Base-by-base conservation (phyloP, 2,113 vertebrate species). In the Aptenodytes patagonicus region DNA sequence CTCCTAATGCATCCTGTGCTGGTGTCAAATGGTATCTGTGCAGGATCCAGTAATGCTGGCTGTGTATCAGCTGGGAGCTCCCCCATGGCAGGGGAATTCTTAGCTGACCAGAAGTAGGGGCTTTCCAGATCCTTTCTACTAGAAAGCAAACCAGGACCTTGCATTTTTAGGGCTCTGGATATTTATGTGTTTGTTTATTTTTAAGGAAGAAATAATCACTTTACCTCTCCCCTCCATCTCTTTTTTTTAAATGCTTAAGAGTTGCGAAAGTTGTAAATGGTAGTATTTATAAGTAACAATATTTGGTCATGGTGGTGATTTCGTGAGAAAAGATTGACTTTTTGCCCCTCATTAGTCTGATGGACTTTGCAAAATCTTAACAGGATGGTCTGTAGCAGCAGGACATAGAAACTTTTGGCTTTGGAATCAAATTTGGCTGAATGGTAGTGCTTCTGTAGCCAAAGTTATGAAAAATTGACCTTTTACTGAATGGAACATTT, bases 381-480 rank as follows among this genome's bases (percentile, higher is more conserved):
- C 73, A 29, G 0, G 68, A 60, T 40, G 24, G 32, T 83, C 68
- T 95, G 62, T 61, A 91, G 89, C 89, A 95, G 94, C 73, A 92
- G 68, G 70, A 86, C 49, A 66, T 44, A 90, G 82, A 94, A 94
- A 83, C n/a, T 49, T 89, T 42, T 91, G 94, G 92, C 94, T 92
- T 93, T 84, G 78, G 83, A 94, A 95, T 94, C 64, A 93, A 83
- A 93, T 93, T 91, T 95, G 94, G 94, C 92, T 93, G 83, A 93
- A 94, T 54, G 2, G 12, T 88, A 84, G 76, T 52, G 92, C 84
- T 95, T 95, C 80, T 95, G 87, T 93, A 90, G 96, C 95, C 97
- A 97, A 97, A 95, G 87, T 95, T 97, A 96, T 95, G 96, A 94
- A 97, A 96, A 93, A 90, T 38, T 91, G 91, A 95, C 96, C 93